Conservation (phyloP, 1,140 invertebrate species). For the Olivierus martensii region DNA sequence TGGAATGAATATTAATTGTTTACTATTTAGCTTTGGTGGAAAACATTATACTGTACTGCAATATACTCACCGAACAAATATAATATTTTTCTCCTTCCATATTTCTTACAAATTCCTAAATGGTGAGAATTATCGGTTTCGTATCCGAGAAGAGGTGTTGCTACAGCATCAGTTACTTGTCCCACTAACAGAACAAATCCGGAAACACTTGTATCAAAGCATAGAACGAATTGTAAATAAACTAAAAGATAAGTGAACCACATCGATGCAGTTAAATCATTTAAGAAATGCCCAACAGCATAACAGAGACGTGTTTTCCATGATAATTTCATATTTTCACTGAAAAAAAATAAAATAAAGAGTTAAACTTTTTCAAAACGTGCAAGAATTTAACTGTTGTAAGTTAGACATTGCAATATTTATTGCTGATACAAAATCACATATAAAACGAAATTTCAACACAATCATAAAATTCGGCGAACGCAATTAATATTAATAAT, state of each 20-base stretch:
- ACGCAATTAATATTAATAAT: no score
- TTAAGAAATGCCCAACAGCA: slow-evolving; percentile 73
- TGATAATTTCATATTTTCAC: background rate
- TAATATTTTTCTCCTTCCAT: slow-evolving; percentile 23
- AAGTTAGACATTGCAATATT: no score
- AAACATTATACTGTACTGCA: background rate
- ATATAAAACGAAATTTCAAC: no score
- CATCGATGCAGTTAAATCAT: slow-evolving; percentile 89
- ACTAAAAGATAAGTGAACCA: slow-evolving; percentile 96
- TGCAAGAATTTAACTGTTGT: no score
- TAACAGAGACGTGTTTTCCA: slow-evolving; percentile 38
- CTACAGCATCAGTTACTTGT: slow-evolving; percentile 73
- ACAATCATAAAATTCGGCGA: no score
- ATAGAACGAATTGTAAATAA: slow-evolving; percentile 74
- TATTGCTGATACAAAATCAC: no score
- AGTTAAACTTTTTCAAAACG: no score
- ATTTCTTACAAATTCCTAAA: slow-evolving; percentile 33
- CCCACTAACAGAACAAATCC: slow-evolving; percentile 68
- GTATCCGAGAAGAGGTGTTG: slow-evolving; percentile 75
- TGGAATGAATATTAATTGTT: background rate
- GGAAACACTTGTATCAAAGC: slow-evolving; percentile 55
- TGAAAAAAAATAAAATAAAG: no score
- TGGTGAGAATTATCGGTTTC: slow-evolving; percentile 53
- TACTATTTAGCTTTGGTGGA: background rate
- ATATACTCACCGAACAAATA: slow-evolving; percentile 18